Evolutionary conservation across 1,140 invertebrate genomes (phyloP), one percentile per base, ranked within the genome.

Genomic region (Trichomalopsis sarcophagae): DNA sequence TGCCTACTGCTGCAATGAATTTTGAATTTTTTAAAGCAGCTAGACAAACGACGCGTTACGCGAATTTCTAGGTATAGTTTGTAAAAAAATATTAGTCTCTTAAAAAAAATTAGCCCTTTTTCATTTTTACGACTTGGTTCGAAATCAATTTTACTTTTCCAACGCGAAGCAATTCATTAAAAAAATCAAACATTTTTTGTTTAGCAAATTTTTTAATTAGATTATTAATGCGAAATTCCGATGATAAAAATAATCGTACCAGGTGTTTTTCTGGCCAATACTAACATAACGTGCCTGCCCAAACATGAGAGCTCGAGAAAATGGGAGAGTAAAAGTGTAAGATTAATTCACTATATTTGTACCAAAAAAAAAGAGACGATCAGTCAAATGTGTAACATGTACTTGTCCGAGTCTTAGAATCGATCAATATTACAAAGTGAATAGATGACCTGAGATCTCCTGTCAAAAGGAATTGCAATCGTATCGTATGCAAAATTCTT

Each of bases 281-380:
- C 74, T 86, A 30, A 84, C 82, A 86, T 84, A 81, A 86, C 81
- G 86, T 84, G 86, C 86, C 86, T 86, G 86, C 75, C 66, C 21
- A 14, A 75, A 81, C n/a, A 78, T 69, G 69, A 77, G 79, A 78
- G 68, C 55, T 62, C 50, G 66, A 84, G 68, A 86, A 79, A 84
- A 79, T 77, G 55, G 27, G 40, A 73, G 76, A 84, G 21, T 82
- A 74, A 74, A 77, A 71, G 62, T 84, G 44, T 78, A 84, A 66
- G 40, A 77, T 68, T 55, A 75, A 84, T 23, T 69, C 75, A 66
- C 75, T 84, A 78, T 84, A 84, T 84, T 84, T 84, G 76, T 84
- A 79, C 68, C 82, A 84, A 80, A 84, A 79, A 84, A 79, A 84
- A 50, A 77, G 74, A 76, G 44, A 79, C 81, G 44, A 76, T 82